Conservation (phyloP, 2,888 invertebrate genomes). For the Falcaria lacertinaria region DNA sequence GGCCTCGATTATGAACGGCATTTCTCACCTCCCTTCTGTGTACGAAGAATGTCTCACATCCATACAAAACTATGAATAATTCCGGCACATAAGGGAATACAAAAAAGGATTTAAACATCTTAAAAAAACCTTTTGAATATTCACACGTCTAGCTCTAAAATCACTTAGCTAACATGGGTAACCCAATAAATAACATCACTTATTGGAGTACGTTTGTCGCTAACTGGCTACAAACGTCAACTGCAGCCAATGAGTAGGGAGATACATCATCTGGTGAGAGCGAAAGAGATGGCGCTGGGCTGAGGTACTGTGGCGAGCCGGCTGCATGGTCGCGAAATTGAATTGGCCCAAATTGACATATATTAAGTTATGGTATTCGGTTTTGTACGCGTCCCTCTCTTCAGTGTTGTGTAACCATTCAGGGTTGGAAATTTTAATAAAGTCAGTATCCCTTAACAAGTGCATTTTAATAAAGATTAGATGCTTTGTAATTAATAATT, state of each 20-base stretch:
- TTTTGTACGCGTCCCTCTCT: constrained; percentile 64
- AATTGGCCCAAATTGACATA: constrained; percentile 75
- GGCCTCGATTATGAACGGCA: no score
- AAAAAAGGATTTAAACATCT: no score
- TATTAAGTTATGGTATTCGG: constrained; percentile 74
- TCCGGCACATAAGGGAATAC: no score
- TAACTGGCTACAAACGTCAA: constrained; percentile 28
- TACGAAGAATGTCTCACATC: no score
- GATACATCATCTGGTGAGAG: constrained; percentile 18
- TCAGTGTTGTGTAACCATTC: constrained; percentile 40
- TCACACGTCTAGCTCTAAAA: no score
- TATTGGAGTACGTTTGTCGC: constrained; percentile 28
- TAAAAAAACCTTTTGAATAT: no score
- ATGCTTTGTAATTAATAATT: not conserved
- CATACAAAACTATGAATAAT: no score
- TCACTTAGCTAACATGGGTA: no score
- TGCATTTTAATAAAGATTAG: not conserved
- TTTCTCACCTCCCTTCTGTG: no score
- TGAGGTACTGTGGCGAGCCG: constrained; percentile 42
- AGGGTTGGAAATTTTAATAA: no score
- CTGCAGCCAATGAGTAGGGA: constrained; percentile 21
- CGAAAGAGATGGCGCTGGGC: constrained; percentile 32
- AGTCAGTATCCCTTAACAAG: no score
- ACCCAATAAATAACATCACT: constrained; percentile 10
- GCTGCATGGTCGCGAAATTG: constrained; percentile 67